Evolutionary conservation across 1,140 invertebrate genomes (phyloP).

Genomic region (Zaprionus camerounensis): DNA sequence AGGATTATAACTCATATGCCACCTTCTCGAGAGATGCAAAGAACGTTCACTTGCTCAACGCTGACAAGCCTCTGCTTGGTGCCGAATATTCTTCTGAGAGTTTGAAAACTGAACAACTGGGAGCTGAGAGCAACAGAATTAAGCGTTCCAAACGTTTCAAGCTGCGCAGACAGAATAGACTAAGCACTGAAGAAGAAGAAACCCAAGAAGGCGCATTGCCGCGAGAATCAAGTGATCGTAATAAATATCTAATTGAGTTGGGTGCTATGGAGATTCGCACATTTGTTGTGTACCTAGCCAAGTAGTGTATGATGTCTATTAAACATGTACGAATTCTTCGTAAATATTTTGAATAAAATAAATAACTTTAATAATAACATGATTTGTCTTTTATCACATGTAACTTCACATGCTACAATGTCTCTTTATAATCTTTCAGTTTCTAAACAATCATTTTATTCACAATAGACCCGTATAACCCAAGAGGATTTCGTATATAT

Average conservation of each 20-base stretch:
- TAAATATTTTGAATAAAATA: conserved; percentile 6
- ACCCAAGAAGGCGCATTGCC: neutral
- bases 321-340: neutral
- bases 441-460: neutral
- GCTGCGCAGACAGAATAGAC: conserved; percentile 21
- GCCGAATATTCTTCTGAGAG: conserved; percentile 50
- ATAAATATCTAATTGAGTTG: conserved; percentile 66
- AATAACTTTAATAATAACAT: neutral
- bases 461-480: neutral
- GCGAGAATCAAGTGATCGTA: neutral
- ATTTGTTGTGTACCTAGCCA: conserved; percentile 58
- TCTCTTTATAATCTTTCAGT: neutral
- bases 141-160: conserved; percentile 42
- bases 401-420: neutral
- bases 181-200: conserved; percentile 14
- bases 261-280: conserved; percentile 79
- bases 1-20: conserved; percentile 47
- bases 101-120: conserved; percentile 44
- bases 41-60: conserved; percentile 48
- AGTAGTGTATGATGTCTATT: neutral
- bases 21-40: conserved; percentile 32
- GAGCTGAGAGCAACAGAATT: conserved; percentile 69
- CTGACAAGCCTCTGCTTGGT: conserved; percentile 33
- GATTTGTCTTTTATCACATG: neutral
- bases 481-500: neutral